Evolutionary conservation across 2,797 vertebrate genomes (phyloP), one percentile per base, ranked within the genome.

Genomic region (Uromys caudimaculatus): DNA sequence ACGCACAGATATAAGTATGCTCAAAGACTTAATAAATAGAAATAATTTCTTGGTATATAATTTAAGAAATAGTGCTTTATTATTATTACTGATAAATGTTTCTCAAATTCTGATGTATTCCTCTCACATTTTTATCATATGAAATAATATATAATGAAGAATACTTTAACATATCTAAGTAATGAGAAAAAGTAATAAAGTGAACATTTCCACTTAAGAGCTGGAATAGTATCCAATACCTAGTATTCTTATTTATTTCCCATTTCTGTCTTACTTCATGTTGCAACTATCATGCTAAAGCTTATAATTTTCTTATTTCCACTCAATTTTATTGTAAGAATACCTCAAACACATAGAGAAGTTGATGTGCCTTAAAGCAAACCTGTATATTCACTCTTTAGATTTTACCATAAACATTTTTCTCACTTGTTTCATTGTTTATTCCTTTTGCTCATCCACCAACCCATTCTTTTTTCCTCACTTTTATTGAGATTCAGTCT

Each of bases 41-140:
- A 19, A 47, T 21, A n/a, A 91, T 88, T 89, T 94, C 60, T 62
- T 41, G 50, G 56, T 81, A 87, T 84, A 16, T 92, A 12, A 82
- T 69, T 56, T 93, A 92, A 90, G 13, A 69, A 93, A 76, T 17
- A 94, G 19, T 87, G 10, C 71, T 93, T 69, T 17, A 81, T 35
- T 67, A 32, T 83, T 91, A 64, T 50, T 44, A 90, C 24, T 83
- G 27, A 58, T 95, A 83, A 86, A 27, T 32, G 86, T 3, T 79
- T 35, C 32, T 52, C 92, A 88, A 90, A 50, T 81, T 95, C n/a
- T 56, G 50, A 88, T 60, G 12, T 24, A 89, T 32, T 87, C 23
- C 35, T 84, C 21, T 79, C 29, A 47, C 27, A 89, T n/a, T 90
- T 87, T 93, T 90, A 95, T 47, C 73, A 32, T n/a, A 93, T 54